A percentile compares a stretch with the other conserved stretches of the same genome.
phyloP scores from a whole-genome alignment of 2,888 invertebrate species.

The Acleris literana region DNA sequence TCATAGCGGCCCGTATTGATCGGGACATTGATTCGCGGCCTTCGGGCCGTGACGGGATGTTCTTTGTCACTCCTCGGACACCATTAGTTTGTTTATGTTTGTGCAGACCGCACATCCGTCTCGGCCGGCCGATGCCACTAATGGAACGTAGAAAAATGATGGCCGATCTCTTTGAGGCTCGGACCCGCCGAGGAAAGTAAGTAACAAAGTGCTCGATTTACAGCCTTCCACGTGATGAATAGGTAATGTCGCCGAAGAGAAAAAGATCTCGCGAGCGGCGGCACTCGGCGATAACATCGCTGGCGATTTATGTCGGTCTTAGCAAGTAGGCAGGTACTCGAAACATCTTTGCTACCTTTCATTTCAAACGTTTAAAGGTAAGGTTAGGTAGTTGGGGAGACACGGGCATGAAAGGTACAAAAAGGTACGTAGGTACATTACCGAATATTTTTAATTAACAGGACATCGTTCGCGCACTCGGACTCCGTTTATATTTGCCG shows the following conservation, averaged over 20 bases:
- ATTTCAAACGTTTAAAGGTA: slow-evolving; percentile 7
- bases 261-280: slow-evolving; percentile 50
- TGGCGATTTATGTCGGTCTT: slow-evolving; percentile 49
- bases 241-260: slow-evolving; percentile 60
- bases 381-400: slow-evolving; percentile 4
- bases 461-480: slow-evolving; percentile 1
- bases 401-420: slow-evolving; percentile 9
- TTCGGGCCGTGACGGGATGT: slow-evolving; percentile 59
- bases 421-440: slow-evolving; percentile 5
- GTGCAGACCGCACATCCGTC: slow-evolving; percentile 61
- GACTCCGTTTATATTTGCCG: slow-evolving; percentile 7
- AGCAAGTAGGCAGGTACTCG: slow-evolving; percentile 15
- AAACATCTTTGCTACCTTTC: slow-evolving; percentile 30
- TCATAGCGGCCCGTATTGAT: slow-evolving; percentile 41
- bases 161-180: slow-evolving; percentile 57
- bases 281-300: slow-evolving; percentile 51
- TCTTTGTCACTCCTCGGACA: slow-evolving; percentile 66
- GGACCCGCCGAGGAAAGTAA: slow-evolving; percentile 48
- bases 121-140: slow-evolving; percentile 64
- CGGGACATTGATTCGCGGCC: slow-evolving; percentile 60
- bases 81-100: slow-evolving; percentile 75
- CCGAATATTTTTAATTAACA: slow-evolving; percentile 8
- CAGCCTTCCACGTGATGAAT: slow-evolving; percentile 65
- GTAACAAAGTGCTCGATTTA: slow-evolving; percentile 66
- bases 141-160: slow-evolving; percentile 70